Percentiles rank a stretch among this genome's conserved stretches.
Evolutionary conservation across 1,140 invertebrate species (phyloP).

Genomic region (Caenorhabditis brenneri): DNA sequence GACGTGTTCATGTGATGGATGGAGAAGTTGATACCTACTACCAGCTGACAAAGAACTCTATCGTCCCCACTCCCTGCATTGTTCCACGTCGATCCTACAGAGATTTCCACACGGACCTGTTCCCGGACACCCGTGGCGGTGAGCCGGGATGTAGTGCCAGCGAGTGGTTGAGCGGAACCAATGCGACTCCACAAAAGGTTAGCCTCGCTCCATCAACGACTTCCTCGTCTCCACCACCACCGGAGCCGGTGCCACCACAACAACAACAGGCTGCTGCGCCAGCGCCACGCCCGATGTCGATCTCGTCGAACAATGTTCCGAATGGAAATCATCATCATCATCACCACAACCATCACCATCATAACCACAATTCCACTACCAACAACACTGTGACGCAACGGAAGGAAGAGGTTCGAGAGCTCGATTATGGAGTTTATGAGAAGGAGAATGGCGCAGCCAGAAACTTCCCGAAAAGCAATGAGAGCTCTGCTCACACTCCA

Average conservation of each 20-base stretch:
- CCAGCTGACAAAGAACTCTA: slow-evolving; percentile 69
- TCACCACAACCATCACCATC: too few relatives aligned
- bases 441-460: slow-evolving; percentile 2
- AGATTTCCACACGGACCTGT: slow-evolving; percentile 85
- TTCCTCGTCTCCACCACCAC: slow-evolving; percentile 40
- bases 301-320: slow-evolving; percentile 24
- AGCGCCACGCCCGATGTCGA: background rate
- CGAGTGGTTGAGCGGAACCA: slow-evolving; percentile 82
- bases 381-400: background rate
- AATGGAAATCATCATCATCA: background rate
- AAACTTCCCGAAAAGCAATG: background rate
- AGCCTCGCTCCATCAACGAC: slow-evolving; percentile 48
- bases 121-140: slow-evolving; percentile 84
- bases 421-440: background rate
- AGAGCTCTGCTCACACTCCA: background rate
- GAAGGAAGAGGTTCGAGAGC: slow-evolving; percentile 28
- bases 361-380: too few relatives aligned
- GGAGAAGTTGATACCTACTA: slow-evolving; percentile 72
- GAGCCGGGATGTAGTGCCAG: slow-evolving; percentile 81
- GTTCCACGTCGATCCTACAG: slow-evolving; percentile 77
- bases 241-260: slow-evolving; percentile 36
- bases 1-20: slow-evolving; percentile 72
- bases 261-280: background rate
- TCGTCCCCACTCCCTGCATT: slow-evolving; percentile 63
- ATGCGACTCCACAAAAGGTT: slow-evolving; percentile 56